A percentile compares a stretch with the other conserved stretches of the same genome.
Conservation (phyloP, 2,113 vertebrate genomes). For the Glaucomys volans region DNA sequence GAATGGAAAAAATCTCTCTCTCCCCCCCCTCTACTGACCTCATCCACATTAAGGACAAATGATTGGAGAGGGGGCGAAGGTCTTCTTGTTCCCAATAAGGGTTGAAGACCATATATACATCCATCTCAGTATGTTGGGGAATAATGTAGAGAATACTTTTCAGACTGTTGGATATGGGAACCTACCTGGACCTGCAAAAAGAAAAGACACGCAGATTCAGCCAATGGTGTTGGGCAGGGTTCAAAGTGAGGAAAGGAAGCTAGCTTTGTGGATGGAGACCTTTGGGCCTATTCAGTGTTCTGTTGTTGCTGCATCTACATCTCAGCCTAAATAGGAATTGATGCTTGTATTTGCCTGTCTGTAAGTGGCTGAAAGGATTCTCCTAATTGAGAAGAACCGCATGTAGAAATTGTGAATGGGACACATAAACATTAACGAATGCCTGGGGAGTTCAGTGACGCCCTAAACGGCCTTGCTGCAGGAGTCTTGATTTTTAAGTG, state of each 20-base stretch:
- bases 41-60: conserved; percentile 10
- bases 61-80: background rate
- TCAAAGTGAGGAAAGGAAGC: background rate
- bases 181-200: background rate
- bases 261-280: background rate
- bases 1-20: background rate
- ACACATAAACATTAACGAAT: background rate
- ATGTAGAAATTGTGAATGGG: background rate
- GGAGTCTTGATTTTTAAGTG: background rate
- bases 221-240: background rate
- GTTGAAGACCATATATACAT: background rate
- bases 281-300: background rate
- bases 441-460: background rate
- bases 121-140: background rate
- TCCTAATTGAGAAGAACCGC: background rate
- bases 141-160: background rate
- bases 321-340: background rate
- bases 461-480: background rate
- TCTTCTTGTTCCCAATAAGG: background rate
- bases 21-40: background rate
- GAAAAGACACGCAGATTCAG: background rate
- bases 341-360: conserved; percentile 25
- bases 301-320: background rate
- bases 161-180: background rate
- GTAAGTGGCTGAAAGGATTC: background rate